Conservation (phyloP, 2,113 vertebrate species). For the Xiphophorus couchianus region DNA sequence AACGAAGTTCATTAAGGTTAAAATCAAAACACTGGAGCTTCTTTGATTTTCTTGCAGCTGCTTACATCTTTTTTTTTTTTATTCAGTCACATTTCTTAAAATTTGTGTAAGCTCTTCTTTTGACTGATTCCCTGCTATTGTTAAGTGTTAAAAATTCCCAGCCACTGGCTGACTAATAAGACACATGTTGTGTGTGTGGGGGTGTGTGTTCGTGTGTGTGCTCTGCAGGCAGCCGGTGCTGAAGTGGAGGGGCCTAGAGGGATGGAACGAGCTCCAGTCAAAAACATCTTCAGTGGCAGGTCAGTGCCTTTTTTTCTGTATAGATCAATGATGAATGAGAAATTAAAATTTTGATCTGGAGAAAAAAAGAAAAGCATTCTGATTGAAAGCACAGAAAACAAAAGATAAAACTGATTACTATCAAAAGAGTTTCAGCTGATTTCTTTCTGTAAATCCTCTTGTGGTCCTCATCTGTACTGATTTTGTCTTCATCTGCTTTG, state of each 20-base stretch:
- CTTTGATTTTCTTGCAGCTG: not conserved
- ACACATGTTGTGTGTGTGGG: not conserved
- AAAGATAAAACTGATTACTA: not conserved
- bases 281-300: slow-evolving; percentile 59
- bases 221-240: slow-evolving; percentile 50
- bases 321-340: not conserved
- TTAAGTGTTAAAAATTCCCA: not conserved
- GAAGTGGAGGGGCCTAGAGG: slow-evolving; percentile 45
- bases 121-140: not conserved
- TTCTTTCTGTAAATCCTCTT: not conserved
- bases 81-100: not conserved
- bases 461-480: not conserved
- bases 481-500: not conserved
- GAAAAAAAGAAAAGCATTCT: too few relatives aligned
- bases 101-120: not conserved
- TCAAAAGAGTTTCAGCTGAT: not conserved
- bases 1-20: not conserved
- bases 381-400: not conserved
- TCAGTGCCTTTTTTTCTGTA: slow-evolving; percentile 42
- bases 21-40: not conserved
- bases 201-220: slow-evolving; percentile 35
- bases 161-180: slow-evolving; percentile 3
- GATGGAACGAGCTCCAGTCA: slow-evolving; percentile 47
- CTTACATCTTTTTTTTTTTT: not conserved
- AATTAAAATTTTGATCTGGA: not conserved